Evolutionary conservation across 2,113 vertebrate species (phyloP).

Genomic region (Bufo bufo): DNA sequence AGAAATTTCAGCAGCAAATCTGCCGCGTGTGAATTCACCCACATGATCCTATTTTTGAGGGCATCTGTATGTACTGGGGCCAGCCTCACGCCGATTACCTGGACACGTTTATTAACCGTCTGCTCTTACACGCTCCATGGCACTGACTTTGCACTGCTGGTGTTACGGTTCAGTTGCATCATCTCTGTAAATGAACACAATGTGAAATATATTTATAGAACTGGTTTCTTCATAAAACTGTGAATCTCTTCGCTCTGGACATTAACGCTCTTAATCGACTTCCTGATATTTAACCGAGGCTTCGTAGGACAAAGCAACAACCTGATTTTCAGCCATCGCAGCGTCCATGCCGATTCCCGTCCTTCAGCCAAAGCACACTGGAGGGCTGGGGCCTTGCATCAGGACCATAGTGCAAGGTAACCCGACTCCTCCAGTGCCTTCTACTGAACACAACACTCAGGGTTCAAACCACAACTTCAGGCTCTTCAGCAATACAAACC

Average conservation of each 20-base stretch:
- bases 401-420: not conserved
- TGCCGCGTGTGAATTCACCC: too few relatives aligned
- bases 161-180: not conserved
- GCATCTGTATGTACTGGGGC: too few relatives aligned
- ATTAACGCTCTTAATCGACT: too few relatives aligned
- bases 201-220: constrained; percentile 17
- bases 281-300: not conserved
- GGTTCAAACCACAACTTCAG: not conserved
- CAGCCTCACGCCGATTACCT: too few relatives aligned
- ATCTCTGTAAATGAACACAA: constrained; percentile 13
- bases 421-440: constrained; percentile 8
- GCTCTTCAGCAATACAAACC: not conserved
- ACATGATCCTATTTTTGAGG: too few relatives aligned
- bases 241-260: constrained; percentile 3
- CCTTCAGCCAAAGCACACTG: constrained; percentile 11
- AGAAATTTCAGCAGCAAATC: too few relatives aligned
- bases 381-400: not conserved
- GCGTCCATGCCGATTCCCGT: not conserved
- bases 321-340: not conserved
- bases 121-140: too few relatives aligned
- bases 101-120: too few relatives aligned
- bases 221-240: constrained; percentile 27
- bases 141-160: not conserved
- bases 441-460: constrained; percentile 1
- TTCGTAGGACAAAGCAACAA: not conserved